Base-by-base conservation (phyloP, 2,113 vertebrate genomes). In the Chaenocephalus aceratus region DNA sequence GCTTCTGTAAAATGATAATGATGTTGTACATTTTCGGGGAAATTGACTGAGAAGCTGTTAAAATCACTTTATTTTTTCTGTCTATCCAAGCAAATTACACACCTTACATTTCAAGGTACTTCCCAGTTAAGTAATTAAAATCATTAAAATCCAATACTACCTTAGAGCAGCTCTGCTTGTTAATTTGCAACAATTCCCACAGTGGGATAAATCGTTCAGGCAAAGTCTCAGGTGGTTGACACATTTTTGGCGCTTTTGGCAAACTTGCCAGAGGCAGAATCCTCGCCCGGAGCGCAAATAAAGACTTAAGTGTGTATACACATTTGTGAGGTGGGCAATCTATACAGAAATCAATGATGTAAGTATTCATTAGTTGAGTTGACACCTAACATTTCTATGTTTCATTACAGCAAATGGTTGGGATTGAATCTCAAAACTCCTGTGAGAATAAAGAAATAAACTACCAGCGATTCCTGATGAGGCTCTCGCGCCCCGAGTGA, bases 391-490 rank as follows among this genome's bases (percentile, higher is more conserved):
- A 60, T 65, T 70, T 75, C 45, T 51, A 18, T 65, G 21, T 80
- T 60, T 82, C 34, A 63, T 67, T 57, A 16, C 51, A 72, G 26
- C 54, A 70, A 58, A 74, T 5, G 2, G 46, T 18, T 45, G n/a
- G 11, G 67, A 66, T 60, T 82, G 75, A 74, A 71, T 72, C 46
- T 58, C 15, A 0, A 36, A 45, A 63, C 66, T 63, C 44, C 65
- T 10, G 12, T 14, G 64, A 76, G 73, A 78, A 59, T 72, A 70
- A 51, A 61, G 48, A 74, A 68, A 78, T 75, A 77, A 79, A 70
- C 60, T 13, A 44, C 9, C 11, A 41, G 54, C 36, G 2, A 21
- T 58, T 45, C 63, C 69, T 60, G 79, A 87, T 84, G 71, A 76
- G 54, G n/a, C 56, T 61, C 51, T 72, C 53, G 1, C 72, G 0